Evolutionary conservation across 2,797 vertebrate species (phyloP), one percentile per base, ranked within the genome.

Genomic region (Ceyx erithaca): DNA sequence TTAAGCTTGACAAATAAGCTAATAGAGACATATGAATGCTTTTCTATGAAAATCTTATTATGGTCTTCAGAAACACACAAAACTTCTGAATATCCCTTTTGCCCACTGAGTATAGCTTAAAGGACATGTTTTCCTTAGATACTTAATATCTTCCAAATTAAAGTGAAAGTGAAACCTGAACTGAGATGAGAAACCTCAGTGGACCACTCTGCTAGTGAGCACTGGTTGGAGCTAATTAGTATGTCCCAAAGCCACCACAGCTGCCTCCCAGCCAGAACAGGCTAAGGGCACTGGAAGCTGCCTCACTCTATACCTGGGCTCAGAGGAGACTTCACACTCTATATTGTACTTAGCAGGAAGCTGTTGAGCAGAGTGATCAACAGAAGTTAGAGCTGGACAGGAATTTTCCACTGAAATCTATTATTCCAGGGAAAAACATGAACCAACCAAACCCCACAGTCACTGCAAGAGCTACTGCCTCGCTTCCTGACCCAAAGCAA

Each of bases 241-340:
- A 13, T 22, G 15, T 91, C 45, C 48, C n/a, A 52, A 58, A 66
- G n/a, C 26, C 4, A 1, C 67, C 1, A 4, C 3, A 4, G 40
- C 63, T 87, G 43, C 51, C 52, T 79, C 15, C 69, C 1, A 15
- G 52, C 18, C 7, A 6, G 41, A 52, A 41, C 40, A 62, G 9
- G 30, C 48, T 30, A 14, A 52, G 35, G 17, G 13, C 8, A 3
- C 21, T 43, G 49, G 57, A 28, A 82, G n/a, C 20, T 63, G 40
- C n/a, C 21, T 46, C 52, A 25, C 35, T 28, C 54, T 2, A 0
- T 2, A 2, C 5, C 31, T 2, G 1, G 58, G 16, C n/a, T 88
- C 23, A 35, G 7, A 22, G 0, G 1, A 80, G 57, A 30, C 57
- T 58, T 89, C 23, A 30, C n/a, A 13, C 0, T 2, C 9, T 4